phyloP scores from a whole-genome alignment of 2,797 vertebrate species.

The Phyllotis vaccarum region DNA sequence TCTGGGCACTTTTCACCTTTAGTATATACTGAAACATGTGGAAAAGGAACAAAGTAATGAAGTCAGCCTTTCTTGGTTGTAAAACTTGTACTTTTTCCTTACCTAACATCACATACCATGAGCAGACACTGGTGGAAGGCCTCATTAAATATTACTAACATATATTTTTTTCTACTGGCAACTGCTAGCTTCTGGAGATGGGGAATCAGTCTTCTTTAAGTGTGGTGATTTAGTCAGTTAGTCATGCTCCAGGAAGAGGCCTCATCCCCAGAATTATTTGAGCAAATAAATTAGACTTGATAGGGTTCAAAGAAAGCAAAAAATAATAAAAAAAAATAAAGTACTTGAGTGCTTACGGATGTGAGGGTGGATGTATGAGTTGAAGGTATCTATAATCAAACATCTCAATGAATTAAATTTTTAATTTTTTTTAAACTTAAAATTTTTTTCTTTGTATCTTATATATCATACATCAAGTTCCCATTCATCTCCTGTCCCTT shows the following conservation, averaged over 20 bases:
- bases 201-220: neutral
- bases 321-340: neutral
- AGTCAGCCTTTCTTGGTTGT: neutral
- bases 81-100: neutral
- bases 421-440: neutral
- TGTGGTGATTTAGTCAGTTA: neutral
- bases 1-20: neutral
- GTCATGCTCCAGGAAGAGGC: neutral
- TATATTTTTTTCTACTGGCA: neutral
- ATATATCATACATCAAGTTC: neutral
- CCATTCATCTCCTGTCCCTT: neutral
- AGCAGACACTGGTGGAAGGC: neutral
- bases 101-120: neutral
- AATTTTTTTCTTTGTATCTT: neutral
- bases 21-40: neutral
- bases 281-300: neutral
- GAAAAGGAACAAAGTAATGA: neutral
- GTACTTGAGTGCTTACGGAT: neutral
- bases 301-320: neutral
- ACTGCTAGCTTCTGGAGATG: neutral
- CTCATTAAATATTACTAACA: conserved; percentile 30
- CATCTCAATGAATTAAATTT: neutral
- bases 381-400: neutral
- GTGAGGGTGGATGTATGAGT: neutral
- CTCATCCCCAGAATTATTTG: neutral